phyloP scores from a whole-genome alignment of 2,797 vertebrate genomes.

The Calcarius lapponicus region DNA sequence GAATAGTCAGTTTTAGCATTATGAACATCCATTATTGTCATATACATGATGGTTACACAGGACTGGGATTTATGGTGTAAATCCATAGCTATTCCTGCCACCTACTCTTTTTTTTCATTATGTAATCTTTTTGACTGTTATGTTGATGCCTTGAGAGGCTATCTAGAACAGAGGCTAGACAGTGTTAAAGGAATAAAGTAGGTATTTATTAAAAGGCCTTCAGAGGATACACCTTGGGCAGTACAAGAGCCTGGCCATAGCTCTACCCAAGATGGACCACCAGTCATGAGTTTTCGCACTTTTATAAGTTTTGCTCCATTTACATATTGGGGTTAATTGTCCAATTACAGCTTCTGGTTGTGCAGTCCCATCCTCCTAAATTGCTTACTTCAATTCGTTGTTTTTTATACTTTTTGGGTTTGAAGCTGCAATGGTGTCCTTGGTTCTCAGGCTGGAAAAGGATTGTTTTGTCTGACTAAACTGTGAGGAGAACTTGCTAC shows the following conservation, averaged over 20 bases:
- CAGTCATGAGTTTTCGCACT: neutral
- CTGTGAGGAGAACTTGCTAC: neutral
- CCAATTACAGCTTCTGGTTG: neutral
- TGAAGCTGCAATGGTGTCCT: no score
- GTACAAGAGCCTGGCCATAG: neutral
- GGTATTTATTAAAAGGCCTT: neutral
- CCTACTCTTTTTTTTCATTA: neutral
- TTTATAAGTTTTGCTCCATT: neutral
- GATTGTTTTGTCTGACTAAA: neutral
- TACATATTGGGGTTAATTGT: neutral
- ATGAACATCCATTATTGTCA: neutral
- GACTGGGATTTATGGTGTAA: neutral
- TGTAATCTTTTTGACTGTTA: neutral
- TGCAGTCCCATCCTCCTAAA: neutral
- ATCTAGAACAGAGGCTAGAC: neutral
- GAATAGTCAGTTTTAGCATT: neutral
- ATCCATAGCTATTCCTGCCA: neutral
- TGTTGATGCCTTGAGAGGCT: neutral
- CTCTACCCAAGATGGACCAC: neutral
- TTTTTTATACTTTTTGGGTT: neutral
- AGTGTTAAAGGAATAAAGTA: neutral
- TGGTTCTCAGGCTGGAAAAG: neutral
- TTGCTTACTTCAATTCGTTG: rapidly evolving
- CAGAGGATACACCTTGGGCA: neutral
- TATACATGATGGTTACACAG: neutral